These are phyloP conservation scores for Aleiodes sp. DNA, from an alignment of 1,140 invertebrate genomes.

Conservation along the genomic window DNA sequence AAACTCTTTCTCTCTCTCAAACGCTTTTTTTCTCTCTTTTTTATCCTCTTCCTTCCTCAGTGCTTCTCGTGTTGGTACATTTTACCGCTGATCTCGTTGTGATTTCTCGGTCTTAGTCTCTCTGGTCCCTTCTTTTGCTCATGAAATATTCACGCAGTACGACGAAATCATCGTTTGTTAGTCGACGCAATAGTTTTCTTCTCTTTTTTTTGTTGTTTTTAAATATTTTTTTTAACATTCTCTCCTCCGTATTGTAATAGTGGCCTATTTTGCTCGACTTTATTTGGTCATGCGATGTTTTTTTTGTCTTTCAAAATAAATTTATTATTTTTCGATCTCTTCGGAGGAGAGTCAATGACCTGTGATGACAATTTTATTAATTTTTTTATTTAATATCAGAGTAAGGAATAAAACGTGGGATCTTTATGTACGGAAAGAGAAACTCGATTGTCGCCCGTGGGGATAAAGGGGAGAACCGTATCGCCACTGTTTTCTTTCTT, in stretches of 20 bases:
- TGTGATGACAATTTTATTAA: conserved; percentile 3
- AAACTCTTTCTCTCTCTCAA: no score
- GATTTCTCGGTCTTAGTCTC: background rate
- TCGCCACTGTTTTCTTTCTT: conserved; percentile 2
- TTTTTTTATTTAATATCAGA: background rate
- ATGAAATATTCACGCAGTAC: conserved; percentile 58
- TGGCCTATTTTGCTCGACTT: conserved; percentile 33
- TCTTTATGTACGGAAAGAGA: conserved; percentile 10
- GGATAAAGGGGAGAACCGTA: conserved; percentile 1
- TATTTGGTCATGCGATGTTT: background rate
- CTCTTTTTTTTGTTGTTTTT: conserved; percentile 6
- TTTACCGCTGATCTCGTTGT: conserved; percentile 21
- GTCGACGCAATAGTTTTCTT: conserved; percentile 45
- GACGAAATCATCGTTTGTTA: conserved; percentile 56
- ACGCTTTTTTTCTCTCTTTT: no score
- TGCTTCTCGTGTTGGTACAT: background rate
- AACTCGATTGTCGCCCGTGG: conserved; percentile 5
- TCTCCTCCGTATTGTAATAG: conserved; percentile 19
- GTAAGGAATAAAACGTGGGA: conserved; percentile 8
- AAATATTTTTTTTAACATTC: conserved; percentile 7
- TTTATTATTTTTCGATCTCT: no score
- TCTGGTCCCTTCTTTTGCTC: conserved; percentile 35
- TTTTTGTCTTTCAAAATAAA: no score
- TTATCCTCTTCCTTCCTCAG: no score
- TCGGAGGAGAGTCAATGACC: background rate